phyloP scores from a whole-genome alignment of 1,140 invertebrate species.

The Eurosta solidaginis region DNA sequence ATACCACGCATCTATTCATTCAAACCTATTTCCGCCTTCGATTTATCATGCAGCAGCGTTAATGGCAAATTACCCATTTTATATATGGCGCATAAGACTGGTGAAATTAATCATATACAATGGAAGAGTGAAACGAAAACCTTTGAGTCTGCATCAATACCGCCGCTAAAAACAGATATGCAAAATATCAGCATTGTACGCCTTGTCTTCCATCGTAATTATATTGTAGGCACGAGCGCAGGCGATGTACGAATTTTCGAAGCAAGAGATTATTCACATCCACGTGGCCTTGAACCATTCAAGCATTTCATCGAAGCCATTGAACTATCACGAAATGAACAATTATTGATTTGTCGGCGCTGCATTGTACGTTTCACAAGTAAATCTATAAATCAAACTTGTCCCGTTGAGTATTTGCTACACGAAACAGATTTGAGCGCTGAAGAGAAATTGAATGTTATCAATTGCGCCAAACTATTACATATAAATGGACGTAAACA shows the following conservation, averaged over 20 bases:
- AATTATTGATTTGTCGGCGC: conserved; percentile 42
- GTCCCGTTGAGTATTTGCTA: neutral
- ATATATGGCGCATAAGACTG: neutral
- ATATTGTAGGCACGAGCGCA: neutral
- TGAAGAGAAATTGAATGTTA: conserved; percentile 28
- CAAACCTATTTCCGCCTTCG: neutral
- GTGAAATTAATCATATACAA: neutral
- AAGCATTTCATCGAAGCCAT: conserved; percentile 40
- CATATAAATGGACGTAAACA: conserved; percentile 40
- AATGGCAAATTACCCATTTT: neutral
- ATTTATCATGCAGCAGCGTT: neutral
- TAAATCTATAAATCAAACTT: neutral
- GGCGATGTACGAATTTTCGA: neutral
- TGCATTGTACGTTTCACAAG: conserved; percentile 31
- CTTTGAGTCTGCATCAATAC: neutral
- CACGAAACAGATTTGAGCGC: conserved; percentile 31
- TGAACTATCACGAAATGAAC: conserved; percentile 24
- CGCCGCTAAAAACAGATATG: neutral
- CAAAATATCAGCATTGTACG: neutral
- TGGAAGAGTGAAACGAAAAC: neutral
- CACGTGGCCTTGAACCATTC: conserved; percentile 36
- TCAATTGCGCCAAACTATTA: conserved; percentile 47
- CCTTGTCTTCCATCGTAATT: neutral
- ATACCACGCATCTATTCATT: neutral
- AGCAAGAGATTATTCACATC: neutral